Evolutionary conservation across 1,140 invertebrate genomes (phyloP).

Genomic region (Drosophila nigrodunni): DNA sequence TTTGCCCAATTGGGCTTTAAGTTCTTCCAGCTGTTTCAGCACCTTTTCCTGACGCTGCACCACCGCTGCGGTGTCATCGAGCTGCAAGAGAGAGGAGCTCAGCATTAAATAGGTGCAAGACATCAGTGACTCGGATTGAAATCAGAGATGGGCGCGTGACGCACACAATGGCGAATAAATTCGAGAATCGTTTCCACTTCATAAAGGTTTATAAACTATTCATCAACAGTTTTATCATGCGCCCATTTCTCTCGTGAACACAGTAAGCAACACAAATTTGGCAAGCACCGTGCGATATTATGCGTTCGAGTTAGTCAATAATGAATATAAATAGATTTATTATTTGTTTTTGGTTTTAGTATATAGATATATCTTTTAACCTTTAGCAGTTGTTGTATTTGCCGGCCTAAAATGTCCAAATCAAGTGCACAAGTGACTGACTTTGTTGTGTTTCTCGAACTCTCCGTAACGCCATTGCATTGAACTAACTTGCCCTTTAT

Average conservation of each 20-base stretch:
- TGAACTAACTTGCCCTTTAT: constrained; percentile 46
- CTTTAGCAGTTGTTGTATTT: constrained; percentile 82
- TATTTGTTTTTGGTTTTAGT: constrained; percentile 42
- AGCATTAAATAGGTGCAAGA: constrained; percentile 1
- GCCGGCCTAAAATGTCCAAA: constrained; percentile 79
- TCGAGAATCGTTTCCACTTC: not conserved
- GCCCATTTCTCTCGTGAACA: constrained; percentile 34
- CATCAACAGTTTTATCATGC: constrained; percentile 25
- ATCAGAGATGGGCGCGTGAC: constrained; percentile 42
- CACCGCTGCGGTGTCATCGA: constrained; percentile 58
- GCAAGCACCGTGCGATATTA: constrained; percentile 52
- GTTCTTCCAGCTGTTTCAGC: constrained; percentile 73
- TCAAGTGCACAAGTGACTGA: constrained; percentile 74
- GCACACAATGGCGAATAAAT: not conserved
- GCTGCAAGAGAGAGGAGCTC: constrained; percentile 30
- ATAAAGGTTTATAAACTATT: not conserved
- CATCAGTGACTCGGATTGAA: constrained; percentile 5
- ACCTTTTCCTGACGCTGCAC: constrained; percentile 70
- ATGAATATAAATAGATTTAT: constrained; percentile 65
- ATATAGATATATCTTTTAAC: constrained; percentile 60
- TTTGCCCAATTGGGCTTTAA: constrained; percentile 67
- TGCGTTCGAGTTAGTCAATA: constrained; percentile 43
- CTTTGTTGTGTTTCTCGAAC: constrained; percentile 43
- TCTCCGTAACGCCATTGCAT: constrained; percentile 42
- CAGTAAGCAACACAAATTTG: constrained; percentile 50